A percentile compares a stretch with the other conserved stretches of the same genome.
phyloP scores from a whole-genome alignment of 2,113 vertebrate species.

The Engraulis encrasicolus region DNA sequence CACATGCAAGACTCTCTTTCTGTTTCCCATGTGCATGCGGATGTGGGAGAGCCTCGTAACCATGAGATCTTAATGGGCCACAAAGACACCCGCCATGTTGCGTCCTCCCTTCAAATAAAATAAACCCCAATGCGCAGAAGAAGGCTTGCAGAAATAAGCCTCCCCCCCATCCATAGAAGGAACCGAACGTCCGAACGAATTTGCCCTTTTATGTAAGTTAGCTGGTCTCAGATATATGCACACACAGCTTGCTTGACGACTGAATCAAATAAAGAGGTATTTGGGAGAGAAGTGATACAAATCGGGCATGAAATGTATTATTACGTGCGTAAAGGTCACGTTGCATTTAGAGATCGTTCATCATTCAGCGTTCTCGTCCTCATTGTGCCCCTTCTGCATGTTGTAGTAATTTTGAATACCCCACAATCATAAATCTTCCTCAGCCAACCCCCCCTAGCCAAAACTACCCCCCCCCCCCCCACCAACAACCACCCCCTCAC shows the following conservation, averaged over 20 bases:
- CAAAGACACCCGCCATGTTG: background rate
- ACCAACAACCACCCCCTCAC: too few relatives aligned
- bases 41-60: too few relatives aligned
- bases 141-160: background rate
- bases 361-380: background rate
- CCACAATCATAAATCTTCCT: constrained; percentile 13
- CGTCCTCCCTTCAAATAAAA: background rate
- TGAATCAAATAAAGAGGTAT: background rate
- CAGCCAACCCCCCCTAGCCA: too few relatives aligned
- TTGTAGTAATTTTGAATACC: constrained; percentile 13
- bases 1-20: too few relatives aligned
- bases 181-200: background rate
- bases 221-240: background rate
- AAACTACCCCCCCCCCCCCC: too few relatives aligned
- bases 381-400: background rate
- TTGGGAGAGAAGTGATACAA: background rate
- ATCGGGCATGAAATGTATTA: background rate
- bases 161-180: too few relatives aligned
- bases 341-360: background rate
- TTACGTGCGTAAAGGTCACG: background rate
- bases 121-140: background rate
- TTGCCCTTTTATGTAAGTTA: background rate
- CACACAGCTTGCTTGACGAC: background rate
- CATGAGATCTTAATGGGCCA: too few relatives aligned
- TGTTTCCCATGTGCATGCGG: background rate